Percentiles rank a stretch among this genome's conserved stretches.
phyloP scores from a whole-genome alignment of 2,888 invertebrate genomes.

The Parnassius smintheus region DNA sequence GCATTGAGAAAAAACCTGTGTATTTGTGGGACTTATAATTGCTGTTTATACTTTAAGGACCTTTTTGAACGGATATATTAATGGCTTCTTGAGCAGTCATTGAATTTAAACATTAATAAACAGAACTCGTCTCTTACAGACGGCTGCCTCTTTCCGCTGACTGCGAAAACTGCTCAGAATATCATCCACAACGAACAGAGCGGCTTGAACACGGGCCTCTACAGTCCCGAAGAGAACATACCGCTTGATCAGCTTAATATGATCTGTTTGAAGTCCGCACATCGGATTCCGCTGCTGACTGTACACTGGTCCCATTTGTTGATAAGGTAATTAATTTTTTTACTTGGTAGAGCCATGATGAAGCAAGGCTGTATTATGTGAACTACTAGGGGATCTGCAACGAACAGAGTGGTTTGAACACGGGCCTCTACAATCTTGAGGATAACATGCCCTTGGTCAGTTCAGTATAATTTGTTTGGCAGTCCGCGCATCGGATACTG shows the following conservation, averaged over 20 bases:
- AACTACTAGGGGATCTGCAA: constrained; percentile 55
- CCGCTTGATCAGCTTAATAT: constrained; percentile 78
- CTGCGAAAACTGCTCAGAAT: constrained; percentile 72
- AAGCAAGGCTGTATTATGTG: constrained; percentile 2
- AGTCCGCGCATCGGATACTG: constrained; percentile 84
- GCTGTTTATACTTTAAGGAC: not conserved
- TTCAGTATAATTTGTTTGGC: constrained; percentile 81
- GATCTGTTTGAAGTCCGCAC: constrained; percentile 81
- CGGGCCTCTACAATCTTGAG: constrained; percentile 71
- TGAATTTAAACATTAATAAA: not conserved
- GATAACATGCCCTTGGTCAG: constrained; percentile 78
- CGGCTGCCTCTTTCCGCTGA: constrained; percentile 70
- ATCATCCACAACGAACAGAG: constrained; percentile 74
- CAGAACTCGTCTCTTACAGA: constrained; percentile 45
- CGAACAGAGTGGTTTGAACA: constrained; percentile 73
- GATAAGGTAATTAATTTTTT: constrained; percentile 57
- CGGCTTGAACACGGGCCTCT: constrained; percentile 71
- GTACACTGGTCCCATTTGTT: constrained; percentile 90
- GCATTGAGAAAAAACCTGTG: no score
- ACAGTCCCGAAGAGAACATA: constrained; percentile 76
- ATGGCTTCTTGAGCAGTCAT: no score
- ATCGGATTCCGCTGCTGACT: constrained; percentile 85
- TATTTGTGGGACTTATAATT: no score
- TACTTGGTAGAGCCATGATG: no score
- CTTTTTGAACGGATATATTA: not conserved